Percentiles rank a stretch among this genome's conserved stretches.
Conservation (phyloP, 2,797 vertebrate genomes). For the Dryobates pubescens region DNA sequence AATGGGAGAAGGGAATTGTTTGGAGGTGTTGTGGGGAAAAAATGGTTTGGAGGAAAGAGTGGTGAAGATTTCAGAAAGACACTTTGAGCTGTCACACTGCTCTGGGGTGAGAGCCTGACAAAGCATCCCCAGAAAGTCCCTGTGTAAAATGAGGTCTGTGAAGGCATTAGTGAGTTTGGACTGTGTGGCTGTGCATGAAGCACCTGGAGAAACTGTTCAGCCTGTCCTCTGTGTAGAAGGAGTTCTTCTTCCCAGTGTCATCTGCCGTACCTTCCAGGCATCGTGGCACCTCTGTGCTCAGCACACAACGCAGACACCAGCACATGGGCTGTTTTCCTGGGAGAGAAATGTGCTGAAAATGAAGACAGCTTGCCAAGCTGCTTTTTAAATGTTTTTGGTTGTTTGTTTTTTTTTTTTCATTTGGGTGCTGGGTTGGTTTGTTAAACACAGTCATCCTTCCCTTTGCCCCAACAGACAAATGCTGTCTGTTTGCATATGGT, state of each 20-base stretch:
- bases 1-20: not conserved
- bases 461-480: not conserved
- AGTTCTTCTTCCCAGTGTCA: not conserved
- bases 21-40: accelerated
- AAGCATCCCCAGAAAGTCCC: not conserved
- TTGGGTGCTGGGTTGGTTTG: not conserved
- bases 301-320: not conserved
- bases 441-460: not conserved
- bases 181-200: not conserved
- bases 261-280: not conserved
- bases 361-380: not conserved
- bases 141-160: not conserved
- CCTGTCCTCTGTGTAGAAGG: not conserved
- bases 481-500: not conserved
- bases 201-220: not conserved
- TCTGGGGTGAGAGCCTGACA: not conserved
- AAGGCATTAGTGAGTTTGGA: not conserved
- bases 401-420: not conserved
- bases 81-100: not conserved
- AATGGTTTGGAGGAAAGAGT: not conserved
- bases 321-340: not conserved
- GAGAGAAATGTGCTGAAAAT: not conserved
- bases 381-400: not conserved
- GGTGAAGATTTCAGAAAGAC: not conserved
- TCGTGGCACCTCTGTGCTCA: not conserved